phyloP scores from a whole-genome alignment of 1,140 invertebrate species.

The Macrostomum lignano region DNA sequence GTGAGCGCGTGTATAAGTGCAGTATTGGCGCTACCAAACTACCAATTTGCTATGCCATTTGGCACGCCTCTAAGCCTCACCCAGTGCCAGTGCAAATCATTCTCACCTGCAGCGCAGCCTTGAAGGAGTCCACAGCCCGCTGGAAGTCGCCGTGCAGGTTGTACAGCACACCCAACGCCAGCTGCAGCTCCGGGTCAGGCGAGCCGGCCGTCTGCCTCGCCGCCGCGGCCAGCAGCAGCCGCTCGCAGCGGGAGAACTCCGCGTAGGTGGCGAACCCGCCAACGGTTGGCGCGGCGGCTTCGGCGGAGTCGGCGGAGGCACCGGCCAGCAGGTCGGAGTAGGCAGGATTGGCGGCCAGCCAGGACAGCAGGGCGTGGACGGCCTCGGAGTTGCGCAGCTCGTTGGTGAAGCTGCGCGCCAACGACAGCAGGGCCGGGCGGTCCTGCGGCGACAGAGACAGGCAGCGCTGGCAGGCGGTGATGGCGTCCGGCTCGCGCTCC shows the following conservation, averaged over 20 bases:
- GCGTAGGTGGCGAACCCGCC: not conserved
- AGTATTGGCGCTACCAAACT: no score
- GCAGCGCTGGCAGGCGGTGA: slow-evolving; percentile 22
- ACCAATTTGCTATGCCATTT: no score
- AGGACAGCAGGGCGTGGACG: slow-evolving; percentile 34
- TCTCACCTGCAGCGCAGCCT: slow-evolving; percentile 48
- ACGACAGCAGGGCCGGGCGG: slow-evolving; percentile 49
- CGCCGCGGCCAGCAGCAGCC: not conserved
- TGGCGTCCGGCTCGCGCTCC: no score
- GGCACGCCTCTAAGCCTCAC: no score
- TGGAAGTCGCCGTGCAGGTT: slow-evolving; percentile 73
- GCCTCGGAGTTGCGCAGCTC: slow-evolving; percentile 38
- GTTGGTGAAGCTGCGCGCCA: slow-evolving; percentile 80
- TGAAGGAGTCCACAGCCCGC: slow-evolving; percentile 82
- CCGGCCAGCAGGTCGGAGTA: slow-evolving; percentile 54
- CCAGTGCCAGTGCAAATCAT: slow-evolving; percentile 14
- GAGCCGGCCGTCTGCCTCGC: not conserved
- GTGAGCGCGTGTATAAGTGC: no score
- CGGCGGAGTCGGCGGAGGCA: no score
- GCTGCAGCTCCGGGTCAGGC: slow-evolving; percentile 28
- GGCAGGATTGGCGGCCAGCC: slow-evolving; percentile 54
- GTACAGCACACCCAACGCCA: slow-evolving; percentile 71
- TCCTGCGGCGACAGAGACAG: slow-evolving; percentile 51
- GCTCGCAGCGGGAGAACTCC: no score
- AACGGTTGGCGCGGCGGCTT: no score